A percentile compares a stretch with the other conserved stretches of the same genome.
These are phyloP conservation scores for Hemiprocne comata DNA, from an alignment of 2,113 vertebrate species.

Conservation along the genomic window DNA sequence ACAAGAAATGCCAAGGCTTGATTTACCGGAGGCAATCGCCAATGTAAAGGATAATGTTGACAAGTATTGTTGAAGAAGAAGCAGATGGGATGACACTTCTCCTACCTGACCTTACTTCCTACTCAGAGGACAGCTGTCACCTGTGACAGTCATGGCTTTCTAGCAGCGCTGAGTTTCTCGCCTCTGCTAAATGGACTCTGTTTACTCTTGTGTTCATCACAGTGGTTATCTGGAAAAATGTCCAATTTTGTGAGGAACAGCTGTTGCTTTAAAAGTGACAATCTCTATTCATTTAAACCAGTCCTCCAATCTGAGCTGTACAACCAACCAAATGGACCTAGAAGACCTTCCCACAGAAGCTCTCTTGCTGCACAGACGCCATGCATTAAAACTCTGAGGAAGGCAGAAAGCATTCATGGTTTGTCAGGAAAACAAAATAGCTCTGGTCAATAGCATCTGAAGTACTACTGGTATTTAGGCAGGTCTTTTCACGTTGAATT, in stretches of 20 bases:
- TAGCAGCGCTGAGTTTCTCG: not conserved
- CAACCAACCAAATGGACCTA: not conserved
- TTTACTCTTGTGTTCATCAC: conserved; percentile 16
- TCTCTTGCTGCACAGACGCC: not conserved
- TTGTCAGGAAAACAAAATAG: not conserved
- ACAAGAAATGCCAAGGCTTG: not conserved
- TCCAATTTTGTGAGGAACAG: conserved; percentile 47
- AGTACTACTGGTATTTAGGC: not conserved
- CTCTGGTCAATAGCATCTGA: not conserved
- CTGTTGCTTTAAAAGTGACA: conserved; percentile 60
- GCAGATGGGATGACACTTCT: conserved; percentile 19
- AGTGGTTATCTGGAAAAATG: conserved; percentile 38
- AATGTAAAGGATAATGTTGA: not conserved
- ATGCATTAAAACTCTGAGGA: not conserved
- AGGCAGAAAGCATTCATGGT: not conserved
- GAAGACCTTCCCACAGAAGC: not conserved
- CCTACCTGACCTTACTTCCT: conserved; percentile 15
- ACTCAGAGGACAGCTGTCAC: conserved; percentile 19
- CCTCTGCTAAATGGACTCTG: conserved; percentile 25
- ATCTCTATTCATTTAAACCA: conserved; percentile 31
- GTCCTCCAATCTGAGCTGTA: not conserved
- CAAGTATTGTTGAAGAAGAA: not conserved
- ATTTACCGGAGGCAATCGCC: not conserved
- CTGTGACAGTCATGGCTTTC: not conserved
- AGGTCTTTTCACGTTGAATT: not conserved